Percentiles rank a stretch among this genome's conserved stretches.
Conservation (phyloP, 1,140 invertebrate genomes). For the Drosophila chauvacae region DNA sequence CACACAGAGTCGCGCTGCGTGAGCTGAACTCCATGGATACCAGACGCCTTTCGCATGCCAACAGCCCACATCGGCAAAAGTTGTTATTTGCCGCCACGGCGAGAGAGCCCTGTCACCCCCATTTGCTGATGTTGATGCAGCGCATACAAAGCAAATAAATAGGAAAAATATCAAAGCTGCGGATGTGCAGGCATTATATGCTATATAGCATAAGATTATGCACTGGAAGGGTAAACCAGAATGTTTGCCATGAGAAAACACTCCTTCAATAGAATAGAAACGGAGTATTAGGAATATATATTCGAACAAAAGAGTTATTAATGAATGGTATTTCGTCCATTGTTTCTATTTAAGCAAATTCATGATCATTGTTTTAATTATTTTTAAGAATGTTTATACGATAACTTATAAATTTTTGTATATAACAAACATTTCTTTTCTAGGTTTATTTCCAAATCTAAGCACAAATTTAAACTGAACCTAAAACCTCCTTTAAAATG, state of each 20-base stretch:
- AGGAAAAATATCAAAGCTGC: constrained; percentile 42
- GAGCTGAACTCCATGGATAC: constrained; percentile 41
- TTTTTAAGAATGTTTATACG: no score
- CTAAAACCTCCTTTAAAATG: neutral
- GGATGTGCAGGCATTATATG: constrained; percentile 28
- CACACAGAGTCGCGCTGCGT: constrained; percentile 11
- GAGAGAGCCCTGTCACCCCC: constrained; percentile 1
- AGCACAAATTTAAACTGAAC: neutral
- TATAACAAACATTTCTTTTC: no score
- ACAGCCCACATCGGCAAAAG: constrained; percentile 43
- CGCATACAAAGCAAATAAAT: constrained; percentile 42
- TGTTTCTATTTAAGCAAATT: no score
- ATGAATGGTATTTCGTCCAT: neutral
- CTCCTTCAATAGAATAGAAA: no score
- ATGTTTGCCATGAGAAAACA: neutral
- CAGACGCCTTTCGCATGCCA: constrained; percentile 60
- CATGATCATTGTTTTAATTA: no score
- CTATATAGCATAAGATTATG: constrained; percentile 32
- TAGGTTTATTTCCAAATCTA: neutral
- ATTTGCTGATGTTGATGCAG: constrained; percentile 36
- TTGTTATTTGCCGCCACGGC: constrained; percentile 48
- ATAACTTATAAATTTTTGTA: no score
- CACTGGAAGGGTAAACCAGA: constrained; percentile 6
- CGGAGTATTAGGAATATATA: neutral
- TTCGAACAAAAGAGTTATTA: neutral